A percentile compares a stretch with the other conserved stretches of the same genome.
Conservation (phyloP, 92 coral and sea anemone species). For the Siderastrea radians region DNA sequence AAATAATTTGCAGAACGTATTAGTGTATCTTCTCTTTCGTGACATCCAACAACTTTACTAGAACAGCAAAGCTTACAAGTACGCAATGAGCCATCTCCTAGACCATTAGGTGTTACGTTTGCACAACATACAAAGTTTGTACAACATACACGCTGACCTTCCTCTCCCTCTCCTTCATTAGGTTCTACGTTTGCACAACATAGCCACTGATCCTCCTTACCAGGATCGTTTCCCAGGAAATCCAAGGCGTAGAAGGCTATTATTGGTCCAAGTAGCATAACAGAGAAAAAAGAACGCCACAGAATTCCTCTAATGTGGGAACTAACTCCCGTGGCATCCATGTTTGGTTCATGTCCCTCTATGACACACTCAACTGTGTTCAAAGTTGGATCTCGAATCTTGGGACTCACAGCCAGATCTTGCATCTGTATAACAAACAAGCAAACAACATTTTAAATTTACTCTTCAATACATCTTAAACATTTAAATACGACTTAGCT, state of each 20-base stretch:
- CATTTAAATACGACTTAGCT: too few relatives aligned
- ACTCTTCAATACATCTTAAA: background rate
- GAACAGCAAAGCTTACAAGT: background rate
- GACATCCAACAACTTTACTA: background rate
- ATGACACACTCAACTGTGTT: constrained; percentile 18
- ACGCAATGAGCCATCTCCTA: background rate
- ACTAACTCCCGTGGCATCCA: background rate
- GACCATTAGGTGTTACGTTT: background rate
- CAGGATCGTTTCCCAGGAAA: background rate
- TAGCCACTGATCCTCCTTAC: background rate
- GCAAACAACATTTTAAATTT: constrained; percentile 1
- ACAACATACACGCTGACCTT: background rate
- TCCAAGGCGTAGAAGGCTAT: background rate
- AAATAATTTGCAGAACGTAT: background rate
- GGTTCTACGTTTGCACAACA: background rate
- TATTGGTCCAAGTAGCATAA: constrained; percentile 2
- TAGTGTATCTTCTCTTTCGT: constrained; percentile 1
- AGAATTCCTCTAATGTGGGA: background rate
- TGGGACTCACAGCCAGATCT: constrained; percentile 12
- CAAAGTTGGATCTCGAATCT: constrained; percentile 16
- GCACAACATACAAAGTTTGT: background rate
- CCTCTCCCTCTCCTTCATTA: too few relatives aligned
- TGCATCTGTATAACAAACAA: constrained; percentile 14
- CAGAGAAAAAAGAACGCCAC: constrained; percentile 13
- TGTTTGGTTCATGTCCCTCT: constrained; percentile 6